A percentile compares a stretch with the other conserved stretches of the same genome.
Conservation (phyloP, 2,113 vertebrate species). For the Clupea harengus region DNA sequence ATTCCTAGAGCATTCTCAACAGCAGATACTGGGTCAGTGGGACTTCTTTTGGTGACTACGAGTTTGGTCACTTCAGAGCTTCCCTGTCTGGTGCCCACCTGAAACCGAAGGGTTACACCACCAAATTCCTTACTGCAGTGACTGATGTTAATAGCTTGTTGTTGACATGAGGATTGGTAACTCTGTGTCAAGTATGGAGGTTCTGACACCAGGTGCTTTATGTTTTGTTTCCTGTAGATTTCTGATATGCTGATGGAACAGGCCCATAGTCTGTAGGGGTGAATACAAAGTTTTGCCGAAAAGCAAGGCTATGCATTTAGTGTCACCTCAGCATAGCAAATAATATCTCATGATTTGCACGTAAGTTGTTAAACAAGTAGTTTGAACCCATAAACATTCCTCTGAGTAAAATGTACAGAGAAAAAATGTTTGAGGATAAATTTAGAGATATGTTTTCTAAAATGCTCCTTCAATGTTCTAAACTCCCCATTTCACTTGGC, state of each 20-base stretch:
- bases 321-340: neutral
- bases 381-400: neutral
- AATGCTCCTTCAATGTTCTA: neutral
- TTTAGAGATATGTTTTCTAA: neutral
- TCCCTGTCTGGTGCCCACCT: neutral
- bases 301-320: neutral
- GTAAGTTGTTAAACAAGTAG: neutral
- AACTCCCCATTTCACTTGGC: neutral
- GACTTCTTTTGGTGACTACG: neutral
- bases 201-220: neutral
- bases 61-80: conserved; percentile 1
- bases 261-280: too few species aligned
- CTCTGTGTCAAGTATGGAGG: neutral
- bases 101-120: neutral
- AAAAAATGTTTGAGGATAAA: neutral
- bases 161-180: neutral
- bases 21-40: neutral
- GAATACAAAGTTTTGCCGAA: neutral
- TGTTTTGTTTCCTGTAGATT: neutral
- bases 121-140: neutral
- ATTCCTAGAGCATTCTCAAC: conserved; percentile 18
- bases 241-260: neutral
- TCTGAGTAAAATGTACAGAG: neutral
- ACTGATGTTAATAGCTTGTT: neutral
- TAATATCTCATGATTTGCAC: neutral